These are phyloP conservation scores for Itoplectis maculator DNA, from an alignment of 2,888 invertebrate genomes.

Conservation along the genomic window DNA sequence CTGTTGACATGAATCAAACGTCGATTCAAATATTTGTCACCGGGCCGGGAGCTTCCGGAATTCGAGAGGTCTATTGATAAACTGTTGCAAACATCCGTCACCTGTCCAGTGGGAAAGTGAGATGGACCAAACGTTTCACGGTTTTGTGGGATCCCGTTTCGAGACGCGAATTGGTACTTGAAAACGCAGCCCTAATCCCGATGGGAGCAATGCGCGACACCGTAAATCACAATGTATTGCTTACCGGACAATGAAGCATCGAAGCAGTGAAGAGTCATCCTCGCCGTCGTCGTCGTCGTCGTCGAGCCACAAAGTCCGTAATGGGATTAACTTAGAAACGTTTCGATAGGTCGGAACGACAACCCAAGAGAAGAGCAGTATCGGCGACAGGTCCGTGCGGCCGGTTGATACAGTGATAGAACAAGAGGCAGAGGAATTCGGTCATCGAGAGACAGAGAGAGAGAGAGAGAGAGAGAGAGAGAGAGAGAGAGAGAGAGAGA, in stretches of 20 bases:
- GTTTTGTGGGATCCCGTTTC: too few relatives aligned
- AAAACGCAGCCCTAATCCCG: background rate
- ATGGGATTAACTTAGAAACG: slow-evolving; percentile 29
- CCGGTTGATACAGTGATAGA: slow-evolving; percentile 15
- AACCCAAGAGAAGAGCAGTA: background rate
- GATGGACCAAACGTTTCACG: background rate
- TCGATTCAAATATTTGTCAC: too few relatives aligned
- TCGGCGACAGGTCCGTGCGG: background rate
- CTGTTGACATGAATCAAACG: too few relatives aligned
- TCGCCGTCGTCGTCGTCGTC: background rate
- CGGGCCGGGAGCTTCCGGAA: background rate
- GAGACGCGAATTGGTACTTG: too few relatives aligned
- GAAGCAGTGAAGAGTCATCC: slow-evolving; percentile 1
- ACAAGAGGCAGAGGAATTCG: slow-evolving; percentile 26
- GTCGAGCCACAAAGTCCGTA: background rate
- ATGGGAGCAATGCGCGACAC: background rate
- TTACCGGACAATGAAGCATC: background rate
- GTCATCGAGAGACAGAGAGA: slow-evolving; percentile 29
- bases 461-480: too few relatives aligned
- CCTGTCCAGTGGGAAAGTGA: background rate
- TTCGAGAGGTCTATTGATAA: background rate
- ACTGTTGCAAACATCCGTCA: background rate
- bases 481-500: too few relatives aligned
- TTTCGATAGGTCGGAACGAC: slow-evolving; percentile 2
- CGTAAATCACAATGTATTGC: too few relatives aligned